Conservation (phyloP, 2,888 invertebrate genomes). For the Acleris literana region DNA sequence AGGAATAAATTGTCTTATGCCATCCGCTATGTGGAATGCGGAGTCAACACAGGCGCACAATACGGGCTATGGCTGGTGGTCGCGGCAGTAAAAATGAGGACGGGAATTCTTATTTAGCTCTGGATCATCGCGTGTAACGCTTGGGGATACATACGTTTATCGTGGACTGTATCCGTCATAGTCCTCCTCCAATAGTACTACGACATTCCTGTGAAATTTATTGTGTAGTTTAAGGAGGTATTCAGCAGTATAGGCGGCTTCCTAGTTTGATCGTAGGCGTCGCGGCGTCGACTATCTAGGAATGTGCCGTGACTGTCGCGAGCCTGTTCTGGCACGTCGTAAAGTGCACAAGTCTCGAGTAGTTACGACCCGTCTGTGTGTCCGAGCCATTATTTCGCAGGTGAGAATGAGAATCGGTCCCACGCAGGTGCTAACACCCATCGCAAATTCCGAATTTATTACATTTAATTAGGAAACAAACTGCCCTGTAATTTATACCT, state of each 20-base stretch:
- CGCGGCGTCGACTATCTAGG: slow-evolving; percentile 41
- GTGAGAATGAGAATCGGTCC: slow-evolving; percentile 42
- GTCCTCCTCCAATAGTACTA: not conserved
- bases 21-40: slow-evolving; percentile 38
- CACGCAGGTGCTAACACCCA: slow-evolving; percentile 37
- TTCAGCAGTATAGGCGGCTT: slow-evolving; percentile 26
- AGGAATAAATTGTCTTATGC: slow-evolving; percentile 37
- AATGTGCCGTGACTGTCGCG: slow-evolving; percentile 49
- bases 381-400: slow-evolving; percentile 21
- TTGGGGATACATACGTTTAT: slow-evolving; percentile 35
- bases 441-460: slow-evolving; percentile 1
- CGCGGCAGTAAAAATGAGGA: slow-evolving; percentile 55
- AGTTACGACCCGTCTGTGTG: slow-evolving; percentile 45
- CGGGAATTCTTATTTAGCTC: slow-evolving; percentile 49
- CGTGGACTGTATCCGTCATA: not conserved
- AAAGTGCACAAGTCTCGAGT: slow-evolving; percentile 68
- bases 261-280: slow-evolving; percentile 27
- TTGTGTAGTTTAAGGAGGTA: slow-evolving; percentile 10
- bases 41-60: slow-evolving; percentile 50
- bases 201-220: not conserved
- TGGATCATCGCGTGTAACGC: slow-evolving; percentile 29
- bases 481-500: slow-evolving; percentile 36
- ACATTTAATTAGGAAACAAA: slow-evolving; percentile 4
- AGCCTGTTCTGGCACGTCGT: slow-evolving; percentile 52
- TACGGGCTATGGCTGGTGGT: slow-evolving; percentile 43